Conservation (phyloP, 2,888 invertebrate species). For the Heteropelma amictum region DNA sequence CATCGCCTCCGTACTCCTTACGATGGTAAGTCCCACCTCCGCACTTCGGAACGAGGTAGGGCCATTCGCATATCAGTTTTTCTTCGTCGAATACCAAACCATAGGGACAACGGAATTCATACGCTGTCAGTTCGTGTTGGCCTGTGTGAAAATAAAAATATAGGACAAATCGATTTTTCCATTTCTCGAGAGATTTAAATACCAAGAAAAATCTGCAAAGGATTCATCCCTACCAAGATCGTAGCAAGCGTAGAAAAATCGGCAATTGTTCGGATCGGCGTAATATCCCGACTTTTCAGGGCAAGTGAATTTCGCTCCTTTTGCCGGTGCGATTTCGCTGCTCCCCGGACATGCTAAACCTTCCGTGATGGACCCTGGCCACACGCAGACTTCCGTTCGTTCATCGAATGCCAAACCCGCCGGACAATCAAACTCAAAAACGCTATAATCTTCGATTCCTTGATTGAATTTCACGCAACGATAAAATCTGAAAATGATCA, state of each 20-base stretch:
- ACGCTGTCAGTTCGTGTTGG: slow-evolving; percentile 80
- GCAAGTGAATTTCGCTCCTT: slow-evolving; percentile 84
- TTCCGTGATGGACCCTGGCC: slow-evolving; percentile 87
- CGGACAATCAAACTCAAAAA: slow-evolving; percentile 90
- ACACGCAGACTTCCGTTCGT: slow-evolving; percentile 88
- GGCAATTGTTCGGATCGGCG: slow-evolving; percentile 89
- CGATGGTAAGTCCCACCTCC: slow-evolving; percentile 79
- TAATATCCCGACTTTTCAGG: slow-evolving; percentile 86
- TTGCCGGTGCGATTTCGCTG: slow-evolving; percentile 88
- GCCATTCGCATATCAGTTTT: slow-evolving; percentile 87
- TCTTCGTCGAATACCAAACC: slow-evolving; percentile 88
- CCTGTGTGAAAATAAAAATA: slow-evolving; percentile 60
- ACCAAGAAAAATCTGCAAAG: no score
- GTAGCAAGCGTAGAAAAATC: slow-evolving; percentile 91
- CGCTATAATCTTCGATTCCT: slow-evolving; percentile 85
- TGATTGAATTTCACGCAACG: slow-evolving; percentile 90
- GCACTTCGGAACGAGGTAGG: slow-evolving; percentile 86
- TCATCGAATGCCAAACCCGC: slow-evolving; percentile 88
- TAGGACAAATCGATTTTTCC: not conserved
- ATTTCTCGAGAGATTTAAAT: no score
- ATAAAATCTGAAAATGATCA: slow-evolving; percentile 82
- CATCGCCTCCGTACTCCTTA: slow-evolving; percentile 79
- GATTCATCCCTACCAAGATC: slow-evolving; percentile 84
- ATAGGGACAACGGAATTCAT: slow-evolving; percentile 90
- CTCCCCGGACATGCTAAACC: slow-evolving; percentile 87